Evolutionary conservation across 2,113 vertebrate genomes (phyloP).

Genomic region (Ancistrus triradiatus): DNA sequence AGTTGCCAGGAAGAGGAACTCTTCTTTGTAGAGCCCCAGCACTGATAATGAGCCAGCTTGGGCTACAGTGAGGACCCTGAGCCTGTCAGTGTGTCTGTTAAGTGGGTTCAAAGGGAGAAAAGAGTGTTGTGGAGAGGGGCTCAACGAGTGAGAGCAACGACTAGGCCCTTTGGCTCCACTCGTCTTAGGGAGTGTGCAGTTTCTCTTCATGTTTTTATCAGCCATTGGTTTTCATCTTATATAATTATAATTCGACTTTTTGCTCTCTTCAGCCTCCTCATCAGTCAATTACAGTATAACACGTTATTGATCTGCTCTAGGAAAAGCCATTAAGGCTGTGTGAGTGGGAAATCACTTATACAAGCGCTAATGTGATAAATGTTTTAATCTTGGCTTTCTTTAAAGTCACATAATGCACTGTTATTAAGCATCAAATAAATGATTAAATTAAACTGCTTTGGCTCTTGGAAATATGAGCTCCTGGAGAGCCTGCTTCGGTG

Average conservation of each 20-base stretch:
- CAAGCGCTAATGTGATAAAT: constrained; percentile 75
- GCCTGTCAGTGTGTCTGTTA: constrained; percentile 48
- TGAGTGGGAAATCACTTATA: constrained; percentile 71
- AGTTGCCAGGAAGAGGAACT: constrained; percentile 29
- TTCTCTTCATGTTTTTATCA: constrained; percentile 54
- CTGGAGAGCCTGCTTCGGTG: constrained; percentile 55
- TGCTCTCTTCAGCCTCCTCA: constrained; percentile 70
- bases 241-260: constrained; percentile 77
- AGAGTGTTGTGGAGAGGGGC: constrained; percentile 41
- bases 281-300: constrained; percentile 74
- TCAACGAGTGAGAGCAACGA: not conserved
- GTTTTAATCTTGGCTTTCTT: constrained; percentile 73
- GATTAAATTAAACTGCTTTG: constrained; percentile 66
- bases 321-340: constrained; percentile 74
- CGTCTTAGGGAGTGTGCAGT: constrained; percentile 53
- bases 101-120: constrained; percentile 54
- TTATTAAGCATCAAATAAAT: constrained; percentile 72
- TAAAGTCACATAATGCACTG: constrained; percentile 68
- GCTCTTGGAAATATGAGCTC: constrained; percentile 59
- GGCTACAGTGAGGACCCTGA: constrained; percentile 26
- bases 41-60: constrained; percentile 39
- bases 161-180: constrained; percentile 51
- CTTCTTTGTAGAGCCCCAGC: constrained; percentile 27
- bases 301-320: constrained; percentile 73
- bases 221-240: constrained; percentile 54